phyloP scores from a whole-genome alignment of 2,113 vertebrate species.

The Lepidiolamprologus cunningtoni region DNA sequence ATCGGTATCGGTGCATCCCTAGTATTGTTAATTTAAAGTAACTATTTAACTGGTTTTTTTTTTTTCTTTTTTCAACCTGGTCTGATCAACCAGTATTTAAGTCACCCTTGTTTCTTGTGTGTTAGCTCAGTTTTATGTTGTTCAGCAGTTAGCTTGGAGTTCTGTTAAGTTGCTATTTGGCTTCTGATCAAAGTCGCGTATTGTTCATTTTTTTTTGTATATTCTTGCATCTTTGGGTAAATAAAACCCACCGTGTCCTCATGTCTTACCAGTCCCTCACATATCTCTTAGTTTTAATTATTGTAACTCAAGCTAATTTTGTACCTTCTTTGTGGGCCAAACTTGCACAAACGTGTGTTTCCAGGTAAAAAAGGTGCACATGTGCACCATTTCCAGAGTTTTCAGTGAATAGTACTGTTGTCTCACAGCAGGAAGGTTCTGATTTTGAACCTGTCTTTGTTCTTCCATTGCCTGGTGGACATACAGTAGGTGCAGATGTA shows the following conservation, averaged over 20 bases:
- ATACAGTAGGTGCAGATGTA: not conserved
- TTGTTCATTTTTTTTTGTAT: not conserved
- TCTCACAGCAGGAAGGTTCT: not conserved
- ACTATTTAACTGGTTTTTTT: not conserved
- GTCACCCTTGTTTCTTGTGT: not conserved
- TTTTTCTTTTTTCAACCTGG: rapidly evolving
- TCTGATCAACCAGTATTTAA: not conserved
- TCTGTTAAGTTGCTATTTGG: not conserved
- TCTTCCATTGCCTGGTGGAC: not conserved
- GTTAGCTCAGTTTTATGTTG: not conserved
- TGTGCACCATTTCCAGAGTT: not conserved
- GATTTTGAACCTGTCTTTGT: not conserved
- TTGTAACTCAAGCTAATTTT: not conserved
- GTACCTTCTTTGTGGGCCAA: not conserved
- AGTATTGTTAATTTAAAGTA: not conserved
- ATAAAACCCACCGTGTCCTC: not conserved
- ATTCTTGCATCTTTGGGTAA: not conserved
- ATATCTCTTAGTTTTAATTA: not conserved
- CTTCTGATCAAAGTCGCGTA: rapidly evolving
- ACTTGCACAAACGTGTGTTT: not conserved
- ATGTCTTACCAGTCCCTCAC: not conserved
- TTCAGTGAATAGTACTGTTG: not conserved
- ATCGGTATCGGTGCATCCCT: too few species aligned
- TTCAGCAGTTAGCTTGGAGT: not conserved
- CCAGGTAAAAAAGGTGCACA: not conserved